Percentiles rank a stretch among this genome's conserved stretches.
Evolutionary conservation across 2,113 vertebrate genomes (phyloP).

Genomic region (Oncorhynchus clarkii): DNA sequence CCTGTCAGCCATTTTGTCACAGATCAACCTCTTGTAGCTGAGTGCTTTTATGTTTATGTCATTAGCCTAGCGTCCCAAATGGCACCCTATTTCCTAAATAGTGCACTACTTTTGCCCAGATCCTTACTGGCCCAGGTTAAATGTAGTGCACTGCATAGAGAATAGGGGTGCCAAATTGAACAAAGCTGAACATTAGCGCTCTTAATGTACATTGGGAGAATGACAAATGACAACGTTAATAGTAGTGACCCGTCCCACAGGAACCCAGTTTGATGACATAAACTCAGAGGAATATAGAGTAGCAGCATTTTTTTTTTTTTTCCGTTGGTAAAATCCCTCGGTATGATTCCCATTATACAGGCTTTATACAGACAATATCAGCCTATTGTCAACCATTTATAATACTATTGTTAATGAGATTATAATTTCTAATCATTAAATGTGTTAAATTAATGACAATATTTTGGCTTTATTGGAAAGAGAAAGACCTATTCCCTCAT

Average conservation of each 20-base stretch:
- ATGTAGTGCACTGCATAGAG: too few relatives aligned
- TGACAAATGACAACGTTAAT: constrained; percentile 31
- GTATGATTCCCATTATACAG: constrained; percentile 29
- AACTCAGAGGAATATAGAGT: background rate
- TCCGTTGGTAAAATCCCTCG: background rate
- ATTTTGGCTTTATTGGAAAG: background rate
- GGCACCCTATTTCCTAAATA: too few relatives aligned
- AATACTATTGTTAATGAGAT: too few relatives aligned
- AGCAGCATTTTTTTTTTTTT: background rate
- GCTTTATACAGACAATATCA: too few relatives aligned
- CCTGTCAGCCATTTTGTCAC: constrained; percentile 36
- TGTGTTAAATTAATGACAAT: background rate
- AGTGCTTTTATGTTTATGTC: constrained; percentile 20
- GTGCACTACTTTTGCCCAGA: too few relatives aligned
- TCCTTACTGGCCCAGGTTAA: too few relatives aligned
- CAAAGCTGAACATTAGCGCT: constrained; percentile 21
- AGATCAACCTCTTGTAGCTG: constrained; percentile 29
- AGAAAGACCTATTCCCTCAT: background rate
- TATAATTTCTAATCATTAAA: background rate
- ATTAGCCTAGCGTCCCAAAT: constrained; percentile 7
- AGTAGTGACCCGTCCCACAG: constrained; percentile 3
- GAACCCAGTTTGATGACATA: constrained; percentile 18
- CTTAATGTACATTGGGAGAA: constrained; percentile 24
- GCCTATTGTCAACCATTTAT: too few relatives aligned
- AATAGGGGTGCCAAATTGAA: background rate